Conservation (phyloP, 2,888 invertebrate species). For the Strigamia transsilvanica region DNA sequence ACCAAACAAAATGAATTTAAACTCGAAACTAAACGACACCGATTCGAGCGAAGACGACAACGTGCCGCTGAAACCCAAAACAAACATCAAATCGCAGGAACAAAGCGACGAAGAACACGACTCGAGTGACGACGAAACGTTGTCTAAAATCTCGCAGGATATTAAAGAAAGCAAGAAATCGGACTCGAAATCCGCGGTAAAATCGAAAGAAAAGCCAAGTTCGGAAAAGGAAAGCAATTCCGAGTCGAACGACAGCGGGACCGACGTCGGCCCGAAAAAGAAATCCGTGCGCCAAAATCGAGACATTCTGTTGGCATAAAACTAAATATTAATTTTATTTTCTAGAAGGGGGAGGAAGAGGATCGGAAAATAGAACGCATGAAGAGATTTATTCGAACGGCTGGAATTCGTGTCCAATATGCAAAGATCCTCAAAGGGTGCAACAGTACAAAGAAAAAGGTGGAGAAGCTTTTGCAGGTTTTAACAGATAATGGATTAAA, state of each 20-base stretch:
- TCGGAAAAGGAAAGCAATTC: neutral
- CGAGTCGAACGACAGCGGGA: slow-evolving; percentile 15
- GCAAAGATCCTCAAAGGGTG: slow-evolving; percentile 56
- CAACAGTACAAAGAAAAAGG: slow-evolving; percentile 55
- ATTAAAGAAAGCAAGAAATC: neutral
- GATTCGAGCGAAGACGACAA: slow-evolving; percentile 3
- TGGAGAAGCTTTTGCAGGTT: slow-evolving; percentile 55
- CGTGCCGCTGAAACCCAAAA: neutral
- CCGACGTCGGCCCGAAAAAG: neutral
- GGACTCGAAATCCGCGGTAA: neutral
- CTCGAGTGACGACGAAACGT: slow-evolving; percentile 6
- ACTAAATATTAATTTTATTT: neutral
- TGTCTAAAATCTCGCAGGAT: neutral
- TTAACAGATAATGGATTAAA: slow-evolving; percentile 58
- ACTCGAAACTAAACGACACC: neutral
- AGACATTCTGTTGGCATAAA: neutral
- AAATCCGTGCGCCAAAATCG: neutral
- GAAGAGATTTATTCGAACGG: slow-evolving; percentile 51
- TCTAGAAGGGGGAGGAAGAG: slow-evolving; percentile 19
- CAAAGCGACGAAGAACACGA: neutral
- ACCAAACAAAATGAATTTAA: neutral
- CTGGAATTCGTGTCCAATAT: slow-evolving; percentile 55
- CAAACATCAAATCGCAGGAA: neutral
- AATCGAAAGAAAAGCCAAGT: neutral
- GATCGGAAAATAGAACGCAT: slow-evolving; percentile 48